Conservation (phyloP, 2,113 vertebrate species). For the Poecilia latipinna region DNA sequence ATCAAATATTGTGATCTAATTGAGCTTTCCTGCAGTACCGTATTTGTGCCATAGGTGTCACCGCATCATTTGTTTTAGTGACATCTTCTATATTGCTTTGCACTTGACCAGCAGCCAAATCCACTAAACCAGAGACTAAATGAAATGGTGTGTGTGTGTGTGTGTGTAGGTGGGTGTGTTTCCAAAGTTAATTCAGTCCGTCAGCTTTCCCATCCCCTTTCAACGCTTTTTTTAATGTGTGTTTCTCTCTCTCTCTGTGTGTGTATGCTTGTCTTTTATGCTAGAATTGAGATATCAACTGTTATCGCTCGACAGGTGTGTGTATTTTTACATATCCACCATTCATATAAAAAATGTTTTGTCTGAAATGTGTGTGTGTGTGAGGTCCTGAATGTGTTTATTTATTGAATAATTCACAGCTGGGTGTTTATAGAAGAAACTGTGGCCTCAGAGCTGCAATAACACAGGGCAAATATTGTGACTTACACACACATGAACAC, state of each 20-base stretch:
- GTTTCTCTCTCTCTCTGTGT: background rate
- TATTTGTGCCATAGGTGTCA: conserved; percentile 22
- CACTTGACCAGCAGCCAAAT: conserved; percentile 38
- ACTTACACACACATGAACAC: conserved; percentile 31
- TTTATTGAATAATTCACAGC: conserved; percentile 71
- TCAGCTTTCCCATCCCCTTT: conserved; percentile 23
- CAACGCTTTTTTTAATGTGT: conserved; percentile 4
- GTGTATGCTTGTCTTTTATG: background rate
- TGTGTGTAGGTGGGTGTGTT: conserved; percentile 21
- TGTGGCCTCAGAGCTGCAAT: conserved; percentile 64
- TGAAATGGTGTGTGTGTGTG: conserved; percentile 23
- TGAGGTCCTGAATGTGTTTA: conserved; percentile 46
- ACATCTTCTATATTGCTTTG: conserved; percentile 21
- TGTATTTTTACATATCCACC: conserved; percentile 10
- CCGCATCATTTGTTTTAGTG: background rate
- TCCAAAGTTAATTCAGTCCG: conserved; percentile 11
- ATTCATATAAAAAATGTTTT: conserved; percentile 17
- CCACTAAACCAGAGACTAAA: conserved; percentile 40
- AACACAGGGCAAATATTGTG: conserved; percentile 68
- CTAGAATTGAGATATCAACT: background rate
- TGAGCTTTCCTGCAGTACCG: conserved; percentile 7
- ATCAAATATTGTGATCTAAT: background rate
- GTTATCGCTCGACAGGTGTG: background rate
- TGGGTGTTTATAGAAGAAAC: conserved; percentile 66
- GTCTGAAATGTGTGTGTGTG: conserved; percentile 18